These are phyloP conservation scores for Ophion slaviceki DNA, from an alignment of 2,888 invertebrate species.

Conservation along the genomic window DNA sequence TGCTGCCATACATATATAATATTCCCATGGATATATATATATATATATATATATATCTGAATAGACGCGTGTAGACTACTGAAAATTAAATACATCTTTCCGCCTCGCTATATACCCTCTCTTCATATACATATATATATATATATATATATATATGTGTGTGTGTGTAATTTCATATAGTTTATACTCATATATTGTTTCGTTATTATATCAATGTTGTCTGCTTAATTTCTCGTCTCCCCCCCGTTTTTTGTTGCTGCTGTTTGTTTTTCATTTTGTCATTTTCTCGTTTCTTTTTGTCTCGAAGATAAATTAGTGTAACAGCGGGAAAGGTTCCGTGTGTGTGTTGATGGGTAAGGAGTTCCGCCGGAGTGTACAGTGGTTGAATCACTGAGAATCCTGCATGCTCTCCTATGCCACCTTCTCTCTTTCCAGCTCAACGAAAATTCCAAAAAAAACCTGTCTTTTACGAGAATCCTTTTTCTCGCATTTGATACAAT, in stretches of 20 bases:
- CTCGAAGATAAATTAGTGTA: conserved; percentile 35
- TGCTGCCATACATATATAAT: conserved; percentile 68
- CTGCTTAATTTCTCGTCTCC: conserved; percentile 65
- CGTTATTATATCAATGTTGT: conserved; percentile 73
- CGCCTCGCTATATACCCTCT: conserved; percentile 76
- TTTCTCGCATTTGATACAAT: conserved; percentile 26
- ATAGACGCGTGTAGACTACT: conserved; percentile 76
- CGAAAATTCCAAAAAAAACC: not conserved
- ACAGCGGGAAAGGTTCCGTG: conserved; percentile 60
- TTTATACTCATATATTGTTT: conserved; percentile 76
- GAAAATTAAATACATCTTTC: conserved; percentile 76
- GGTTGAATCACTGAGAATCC: conserved; percentile 42
- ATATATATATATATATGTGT: conserved; percentile 73
- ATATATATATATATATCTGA: conserved; percentile 72
- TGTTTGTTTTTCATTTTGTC: conserved; percentile 38
- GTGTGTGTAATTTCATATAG: conserved; percentile 74
- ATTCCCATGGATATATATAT: conserved; percentile 67
- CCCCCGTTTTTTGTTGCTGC: conserved; percentile 55
- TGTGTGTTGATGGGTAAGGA: conserved; percentile 10
- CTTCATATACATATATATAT: conserved; percentile 77
- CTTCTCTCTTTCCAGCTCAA: conserved; percentile 42
- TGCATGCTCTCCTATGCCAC: conserved; percentile 15
- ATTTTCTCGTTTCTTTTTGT: conserved; percentile 27
- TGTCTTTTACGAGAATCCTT: not conserved
- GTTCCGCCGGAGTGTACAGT: conserved; percentile 32